Conservation (phyloP, 2,797 vertebrate species). For the Haliaeetus albicilla region DNA sequence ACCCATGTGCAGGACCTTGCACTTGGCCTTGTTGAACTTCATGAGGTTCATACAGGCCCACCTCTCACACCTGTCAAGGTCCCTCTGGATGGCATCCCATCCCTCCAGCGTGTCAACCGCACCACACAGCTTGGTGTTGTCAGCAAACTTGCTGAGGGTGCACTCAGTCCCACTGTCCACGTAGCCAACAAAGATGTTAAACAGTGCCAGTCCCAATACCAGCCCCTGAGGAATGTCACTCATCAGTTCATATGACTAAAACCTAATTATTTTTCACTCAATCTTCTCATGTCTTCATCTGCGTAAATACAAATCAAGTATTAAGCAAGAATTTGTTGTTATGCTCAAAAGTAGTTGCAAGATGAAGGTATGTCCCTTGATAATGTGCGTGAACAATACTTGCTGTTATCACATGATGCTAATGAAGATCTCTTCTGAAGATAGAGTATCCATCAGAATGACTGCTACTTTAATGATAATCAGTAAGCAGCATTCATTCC, state of each 20-base stretch:
- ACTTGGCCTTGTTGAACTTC: too few relatives aligned
- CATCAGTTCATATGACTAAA: not conserved
- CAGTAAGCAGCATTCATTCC: not conserved
- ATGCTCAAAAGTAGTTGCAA: not conserved
- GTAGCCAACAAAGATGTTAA: too few relatives aligned
- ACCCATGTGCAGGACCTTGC: too few relatives aligned
- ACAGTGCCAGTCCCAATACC: too few relatives aligned
- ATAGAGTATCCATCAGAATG: not conserved
- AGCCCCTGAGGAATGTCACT: too few relatives aligned
- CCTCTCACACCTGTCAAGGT: too few relatives aligned
- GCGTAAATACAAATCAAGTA: not conserved
- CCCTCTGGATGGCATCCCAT: too few relatives aligned
- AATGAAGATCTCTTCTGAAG: not conserved
- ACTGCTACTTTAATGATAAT: not conserved
- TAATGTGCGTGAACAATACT: not conserved
- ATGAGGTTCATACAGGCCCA: accelerated
- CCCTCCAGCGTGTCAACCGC: too few relatives aligned
- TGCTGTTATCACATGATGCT: not conserved
- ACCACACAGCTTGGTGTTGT: too few relatives aligned
- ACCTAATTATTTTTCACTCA: not conserved
- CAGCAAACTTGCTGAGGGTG: too few relatives aligned
- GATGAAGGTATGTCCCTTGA: not conserved
- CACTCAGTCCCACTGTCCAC: too few relatives aligned
- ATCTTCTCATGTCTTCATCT: not conserved
- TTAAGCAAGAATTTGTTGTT: not conserved